Conservation (phyloP, 2,888 invertebrate genomes). For the Callinectes sapidus region DNA sequence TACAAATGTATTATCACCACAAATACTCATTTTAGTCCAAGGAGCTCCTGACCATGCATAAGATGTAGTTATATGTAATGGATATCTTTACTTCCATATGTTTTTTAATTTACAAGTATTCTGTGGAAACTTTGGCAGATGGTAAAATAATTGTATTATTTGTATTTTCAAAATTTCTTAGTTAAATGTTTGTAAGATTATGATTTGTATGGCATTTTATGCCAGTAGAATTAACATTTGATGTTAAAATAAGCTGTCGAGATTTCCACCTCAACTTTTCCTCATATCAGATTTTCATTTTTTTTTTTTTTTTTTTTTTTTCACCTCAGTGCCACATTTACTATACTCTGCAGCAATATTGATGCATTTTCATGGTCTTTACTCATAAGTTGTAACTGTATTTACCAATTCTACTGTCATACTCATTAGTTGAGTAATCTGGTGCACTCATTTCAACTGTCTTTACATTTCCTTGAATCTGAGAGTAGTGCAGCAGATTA, state of each 20-base stretch:
- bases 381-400: not conserved
- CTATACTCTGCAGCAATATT: not conserved
- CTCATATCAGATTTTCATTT: not conserved
- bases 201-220: not conserved
- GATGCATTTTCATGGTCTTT: not conserved
- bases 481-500: too few relatives aligned
- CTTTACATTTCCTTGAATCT: too few relatives aligned
- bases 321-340: not conserved
- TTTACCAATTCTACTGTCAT: not conserved
- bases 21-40: slow-evolving; percentile 12
- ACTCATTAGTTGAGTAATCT: too few relatives aligned
- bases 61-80: not conserved
- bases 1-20: slow-evolving; percentile 13
- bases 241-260: not conserved
- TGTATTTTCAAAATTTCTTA: too few relatives aligned
- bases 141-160: too few relatives aligned
- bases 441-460: too few relatives aligned
- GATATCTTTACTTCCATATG: not conserved
- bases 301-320: not conserved
- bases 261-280: not conserved
- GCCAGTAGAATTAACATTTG: not conserved
- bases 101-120: not conserved
- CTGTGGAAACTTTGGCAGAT: not conserved
- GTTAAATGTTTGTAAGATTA: too few relatives aligned
- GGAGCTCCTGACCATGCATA: not conserved